Evolutionary conservation across 2,797 vertebrate genomes (phyloP).

Genomic region (Cetoscarus ocellatus): DNA sequence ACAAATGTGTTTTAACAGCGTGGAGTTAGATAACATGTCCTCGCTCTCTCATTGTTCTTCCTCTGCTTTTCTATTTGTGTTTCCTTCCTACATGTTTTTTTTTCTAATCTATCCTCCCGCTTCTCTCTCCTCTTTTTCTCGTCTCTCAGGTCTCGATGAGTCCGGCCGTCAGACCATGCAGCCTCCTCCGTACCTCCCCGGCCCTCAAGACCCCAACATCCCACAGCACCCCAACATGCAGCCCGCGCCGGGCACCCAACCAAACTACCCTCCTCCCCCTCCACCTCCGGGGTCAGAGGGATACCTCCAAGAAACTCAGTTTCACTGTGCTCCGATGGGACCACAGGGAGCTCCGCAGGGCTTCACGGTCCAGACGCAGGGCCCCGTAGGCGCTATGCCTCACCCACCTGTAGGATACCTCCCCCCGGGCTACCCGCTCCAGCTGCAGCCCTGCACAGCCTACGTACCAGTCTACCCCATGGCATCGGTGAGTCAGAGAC

Average conservation of each 20-base stretch:
- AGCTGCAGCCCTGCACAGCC: slow-evolving; percentile 95
- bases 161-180: slow-evolving; percentile 87
- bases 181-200: slow-evolving; percentile 87
- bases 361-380: slow-evolving; percentile 92
- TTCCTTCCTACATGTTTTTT: slow-evolving; percentile 31
- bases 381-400: slow-evolving; percentile 77
- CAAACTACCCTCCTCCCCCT: slow-evolving; percentile 82
- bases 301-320: slow-evolving; percentile 88
- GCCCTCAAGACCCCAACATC: slow-evolving; percentile 76
- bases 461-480: slow-evolving; percentile 94
- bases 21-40: slow-evolving; percentile 46
- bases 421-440: slow-evolving; percentile 91
- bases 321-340: slow-evolving; percentile 78
- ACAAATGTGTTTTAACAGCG: slow-evolving; percentile 9
- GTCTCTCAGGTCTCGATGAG: slow-evolving; percentile 84
- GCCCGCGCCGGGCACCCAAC: slow-evolving; percentile 73
- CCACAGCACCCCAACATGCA: slow-evolving; percentile 78
- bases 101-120: slow-evolving; percentile 13
- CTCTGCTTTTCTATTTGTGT: slow-evolving; percentile 47
- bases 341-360: slow-evolving; percentile 83
- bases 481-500: slow-evolving; percentile 87
- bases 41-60: slow-evolving; percentile 29
- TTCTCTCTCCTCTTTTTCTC: neutral
- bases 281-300: slow-evolving; percentile 83
- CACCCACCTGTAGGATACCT: slow-evolving; percentile 91